Base-by-base conservation (phyloP, 2,113 vertebrate genomes). In the Neodon shergylaensis region DNA sequence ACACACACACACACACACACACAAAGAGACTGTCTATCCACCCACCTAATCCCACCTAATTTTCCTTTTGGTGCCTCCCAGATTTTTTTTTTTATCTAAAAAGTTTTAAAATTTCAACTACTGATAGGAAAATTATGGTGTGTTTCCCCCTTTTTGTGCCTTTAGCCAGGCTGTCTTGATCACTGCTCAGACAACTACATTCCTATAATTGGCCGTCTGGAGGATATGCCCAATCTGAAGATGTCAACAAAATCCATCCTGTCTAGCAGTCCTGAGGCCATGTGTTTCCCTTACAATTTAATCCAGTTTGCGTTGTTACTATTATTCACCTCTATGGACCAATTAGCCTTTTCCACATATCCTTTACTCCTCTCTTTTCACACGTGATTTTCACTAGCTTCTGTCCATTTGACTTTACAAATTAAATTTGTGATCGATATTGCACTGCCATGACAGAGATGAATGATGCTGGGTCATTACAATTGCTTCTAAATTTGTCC, bases 21-120 rank as follows among this genome's bases (percentile, higher is more conserved):
- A 89, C 89, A 96, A 89, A 95, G 54, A 97, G 94, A 97, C 89
- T 98, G 88, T 96, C 95, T 58, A 63, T 91, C 65, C 12, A 96
- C 88, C 78, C 92, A 97, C 95, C 91, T 95, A 95, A 70, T 4
- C 52, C 52, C 52, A 52, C 52, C 52, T 52, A 52, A 52, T 52
- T 52, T 95, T 94, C 95, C 49, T 85, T 47, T 42, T 94, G 81
- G 47, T 49, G 1, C 8, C 7, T 89, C 77, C 91, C 94, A 93
- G 79, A 93, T 93, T 93, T 90, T n/a, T 82, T 63, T 85, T n/a
- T 82, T 63, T 85, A 93, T 79, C 90, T 77, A 81, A 92, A 97
- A 93, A 2, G 0, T 94, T 97, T 95, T 97, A 77, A 89, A 42
- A 79, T 92, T 95, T 94, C 85, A 96, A 39, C 42, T 85, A 81